Evolutionary conservation across 2,113 vertebrate genomes (phyloP), one percentile per base, ranked within the genome.

Genomic region (Emydocephalus ijimae): DNA sequence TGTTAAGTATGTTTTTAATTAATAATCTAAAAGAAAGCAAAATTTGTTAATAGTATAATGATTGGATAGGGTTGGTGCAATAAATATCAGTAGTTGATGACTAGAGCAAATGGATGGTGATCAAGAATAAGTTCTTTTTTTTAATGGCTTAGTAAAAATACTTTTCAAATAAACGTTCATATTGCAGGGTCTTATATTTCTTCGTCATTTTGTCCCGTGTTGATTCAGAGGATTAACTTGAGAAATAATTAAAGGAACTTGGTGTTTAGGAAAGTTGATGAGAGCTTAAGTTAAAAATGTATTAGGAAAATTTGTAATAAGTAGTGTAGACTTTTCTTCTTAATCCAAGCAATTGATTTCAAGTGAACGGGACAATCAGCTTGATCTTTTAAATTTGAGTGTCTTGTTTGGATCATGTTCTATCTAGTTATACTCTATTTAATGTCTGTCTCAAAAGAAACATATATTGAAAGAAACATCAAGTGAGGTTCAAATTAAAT

Each of bases 41-140:
- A 48, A 56, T 93, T 50, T 74, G 18, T 64, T 10, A 94, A 90
- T 54, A 10, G 1, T 48, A 21, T 61, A 55, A 81, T 39, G 18
- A 81, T 81, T 20, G 34, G 69, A 81, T 21, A 4, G 90, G 48
- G 24, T 87, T 89, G 74, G 87, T 18, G 54, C 87, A 48, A 18
- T 91, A 74, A 91, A 85, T 57, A 21, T 26, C n/a, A 57, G 54
- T 85, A 45, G 69, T 94, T n/a, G 21, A 5, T 89, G 74, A 64
- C 86, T 4, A 69, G 89, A 8, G 64, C 39, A 2, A 89, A 59
- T 91, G 87, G 61, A 92, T 93, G 90, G 48, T 91, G 55, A 92
- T 86, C 56, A 92, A 94, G 55, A 91, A 39, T 81, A 92, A 87
- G n/a, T 1, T 85, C 91, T 90, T 91, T 92, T 92, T 29, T 29